phyloP scores from a whole-genome alignment of 2,113 vertebrate species.

The Rhea americana region DNA sequence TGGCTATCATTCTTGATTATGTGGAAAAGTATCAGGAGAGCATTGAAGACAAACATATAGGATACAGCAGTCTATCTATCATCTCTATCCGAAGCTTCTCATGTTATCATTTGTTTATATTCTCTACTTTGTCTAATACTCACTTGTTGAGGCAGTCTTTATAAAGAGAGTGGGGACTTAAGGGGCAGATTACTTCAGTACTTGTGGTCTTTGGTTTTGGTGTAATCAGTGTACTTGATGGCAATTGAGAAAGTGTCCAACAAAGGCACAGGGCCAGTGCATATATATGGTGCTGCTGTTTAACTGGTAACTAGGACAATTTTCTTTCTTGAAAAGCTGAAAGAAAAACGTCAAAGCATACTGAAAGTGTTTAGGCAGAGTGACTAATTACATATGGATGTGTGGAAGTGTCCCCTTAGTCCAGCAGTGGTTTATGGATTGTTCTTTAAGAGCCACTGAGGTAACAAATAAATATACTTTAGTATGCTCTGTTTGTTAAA shows the following conservation, averaged over 20 bases:
- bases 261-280: fast-evolving
- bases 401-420: background rate
- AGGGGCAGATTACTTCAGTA: background rate
- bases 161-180: background rate
- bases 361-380: background rate
- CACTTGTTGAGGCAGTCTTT: background rate
- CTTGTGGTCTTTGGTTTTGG: background rate
- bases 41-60: background rate
- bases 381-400: background rate
- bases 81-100: background rate
- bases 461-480: background rate
- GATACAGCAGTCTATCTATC: background rate
- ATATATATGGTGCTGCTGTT: background rate
- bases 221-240: background rate
- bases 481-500: background rate
- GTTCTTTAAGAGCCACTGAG: background rate
- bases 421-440: background rate
- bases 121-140: background rate
- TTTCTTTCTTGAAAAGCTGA: background rate
- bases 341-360: background rate
- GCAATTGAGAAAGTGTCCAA: background rate
- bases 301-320: background rate
- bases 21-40: background rate
- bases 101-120: background rate
- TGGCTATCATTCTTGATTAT: background rate